A percentile compares a stretch with the other conserved stretches of the same genome.
Evolutionary conservation across 2,797 vertebrate genomes (phyloP).

Genomic region (Meriones psammophilus): DNA sequence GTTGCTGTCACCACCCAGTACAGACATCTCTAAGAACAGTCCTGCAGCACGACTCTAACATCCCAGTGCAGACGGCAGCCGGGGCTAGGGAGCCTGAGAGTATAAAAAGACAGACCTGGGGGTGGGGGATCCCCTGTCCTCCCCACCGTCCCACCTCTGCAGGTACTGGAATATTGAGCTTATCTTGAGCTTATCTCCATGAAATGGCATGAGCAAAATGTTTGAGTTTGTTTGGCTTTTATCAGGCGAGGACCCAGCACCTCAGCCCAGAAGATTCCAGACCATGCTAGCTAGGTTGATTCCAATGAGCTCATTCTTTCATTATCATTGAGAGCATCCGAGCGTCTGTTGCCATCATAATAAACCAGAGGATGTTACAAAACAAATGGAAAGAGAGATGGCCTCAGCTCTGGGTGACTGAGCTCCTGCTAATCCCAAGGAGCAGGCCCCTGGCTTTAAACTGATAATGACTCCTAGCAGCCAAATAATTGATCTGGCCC

Average conservation of each 20-base stretch:
- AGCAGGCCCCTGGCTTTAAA: constrained; percentile 33
- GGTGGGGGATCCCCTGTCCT: background rate
- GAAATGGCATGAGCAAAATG: constrained; percentile 3
- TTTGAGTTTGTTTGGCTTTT: constrained; percentile 14
- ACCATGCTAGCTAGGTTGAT: constrained; percentile 48
- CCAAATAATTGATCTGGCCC: constrained; percentile 76
- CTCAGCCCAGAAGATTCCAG: constrained; percentile 21
- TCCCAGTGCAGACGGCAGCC: background rate
- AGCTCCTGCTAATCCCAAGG: constrained; percentile 3
- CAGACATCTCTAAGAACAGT: background rate
- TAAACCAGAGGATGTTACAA: constrained; percentile 55
- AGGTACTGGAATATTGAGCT: background rate
- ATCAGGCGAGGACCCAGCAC: background rate
- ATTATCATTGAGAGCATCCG: constrained; percentile 7
- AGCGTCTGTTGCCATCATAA: constrained; percentile 1
- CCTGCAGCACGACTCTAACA: background rate
- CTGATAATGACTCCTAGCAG: constrained; percentile 12
- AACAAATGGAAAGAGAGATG: constrained; percentile 19
- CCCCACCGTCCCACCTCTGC: background rate
- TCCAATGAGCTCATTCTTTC: constrained; percentile 71
- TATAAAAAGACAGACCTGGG: background rate
- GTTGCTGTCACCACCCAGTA: background rate
- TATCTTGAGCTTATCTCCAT: background rate
- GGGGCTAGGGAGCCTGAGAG: background rate
- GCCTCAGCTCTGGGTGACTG: background rate